Evolutionary conservation across 2,113 vertebrate genomes (phyloP), one percentile per base, ranked within the genome.

Genomic region (Hystrix cristata): DNA sequence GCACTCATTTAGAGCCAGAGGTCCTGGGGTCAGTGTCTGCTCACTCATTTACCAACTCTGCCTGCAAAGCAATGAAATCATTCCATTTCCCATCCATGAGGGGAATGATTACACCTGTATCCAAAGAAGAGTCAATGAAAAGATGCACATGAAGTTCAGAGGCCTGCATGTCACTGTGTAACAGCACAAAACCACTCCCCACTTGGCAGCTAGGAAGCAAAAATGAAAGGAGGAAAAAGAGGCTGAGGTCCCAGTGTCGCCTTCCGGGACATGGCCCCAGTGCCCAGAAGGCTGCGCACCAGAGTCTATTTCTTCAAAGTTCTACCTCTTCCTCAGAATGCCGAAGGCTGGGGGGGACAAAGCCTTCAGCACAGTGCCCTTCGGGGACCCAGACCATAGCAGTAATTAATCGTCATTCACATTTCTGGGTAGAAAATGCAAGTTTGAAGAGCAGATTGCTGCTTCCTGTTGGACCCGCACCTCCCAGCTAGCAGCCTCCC

Each of bases 401-500:
- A 29, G n/a, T 19, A 71, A 38, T 29, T 38, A 74, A n/a, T 13
- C 55, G 27, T 51, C 25, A 12, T 53, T 38, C 7, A 55, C 48
- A 65, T 27, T 80, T 86, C 27, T 3, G 9, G 19, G 19, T 67
- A 9, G 21, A 59, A 80, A 25, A 19, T 16, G 78, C 4, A 7
- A 48, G 7, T 92, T 89, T 65, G 69, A 95, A 89, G 29, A 95
- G 72, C 27, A 93, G 53, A 81, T 46, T 31, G 69, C 25, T 27
- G 55, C 78, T 85, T 97, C 59, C 38, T 71, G 9, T 71, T 84
- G 51, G 3, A 80, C 29, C 1, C 3, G 62, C 19, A 0, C n/a
- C 13, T 19, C 43, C 55, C 64, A 71, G 59, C 27, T 15, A 60
- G 27, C 14, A 14, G 74, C 46, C 23, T 67, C 25, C 89, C 27